Evolutionary conservation across 2,888 invertebrate genomes (phyloP).

Genomic region (Branchellion lobata): DNA sequence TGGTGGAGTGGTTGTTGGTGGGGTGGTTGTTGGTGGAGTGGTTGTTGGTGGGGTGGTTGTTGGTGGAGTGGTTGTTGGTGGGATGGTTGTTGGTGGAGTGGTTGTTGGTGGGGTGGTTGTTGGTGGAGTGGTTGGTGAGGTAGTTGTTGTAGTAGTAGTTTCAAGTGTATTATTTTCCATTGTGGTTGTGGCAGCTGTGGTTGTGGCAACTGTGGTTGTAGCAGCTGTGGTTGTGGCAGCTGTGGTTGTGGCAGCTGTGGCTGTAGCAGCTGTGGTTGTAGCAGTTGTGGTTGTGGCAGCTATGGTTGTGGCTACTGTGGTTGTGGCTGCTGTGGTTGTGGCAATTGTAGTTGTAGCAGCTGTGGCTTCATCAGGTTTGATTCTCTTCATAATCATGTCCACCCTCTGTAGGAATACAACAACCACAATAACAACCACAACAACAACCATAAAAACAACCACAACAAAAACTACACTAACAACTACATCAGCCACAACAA

Average conservation of each 20-base stretch:
- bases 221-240: not conserved
- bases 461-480: too few relatives aligned
- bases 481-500: too few relatives aligned
- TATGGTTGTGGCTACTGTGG: not conserved
- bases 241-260: not conserved
- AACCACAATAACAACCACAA: too few relatives aligned
- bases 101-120: not conserved
- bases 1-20: not conserved
- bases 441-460: too few relatives aligned
- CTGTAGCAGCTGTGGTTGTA: not conserved
- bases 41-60: not conserved
- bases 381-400: slow-evolving; percentile 39
- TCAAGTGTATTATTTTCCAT: slow-evolving; percentile 13
- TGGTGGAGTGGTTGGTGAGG: not conserved
- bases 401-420: slow-evolving; percentile 38
- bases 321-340: not conserved
- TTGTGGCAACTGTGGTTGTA: not conserved
- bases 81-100: not conserved
- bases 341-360: not conserved
- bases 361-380: slow-evolving; percentile 24
- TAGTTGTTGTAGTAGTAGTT: not conserved
- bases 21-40: too few relatives aligned
- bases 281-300: not conserved
- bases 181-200: not conserved
- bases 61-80: not conserved